Conservation (phyloP, 2,888 invertebrate genomes). For the Phyllotreta striolata region DNA sequence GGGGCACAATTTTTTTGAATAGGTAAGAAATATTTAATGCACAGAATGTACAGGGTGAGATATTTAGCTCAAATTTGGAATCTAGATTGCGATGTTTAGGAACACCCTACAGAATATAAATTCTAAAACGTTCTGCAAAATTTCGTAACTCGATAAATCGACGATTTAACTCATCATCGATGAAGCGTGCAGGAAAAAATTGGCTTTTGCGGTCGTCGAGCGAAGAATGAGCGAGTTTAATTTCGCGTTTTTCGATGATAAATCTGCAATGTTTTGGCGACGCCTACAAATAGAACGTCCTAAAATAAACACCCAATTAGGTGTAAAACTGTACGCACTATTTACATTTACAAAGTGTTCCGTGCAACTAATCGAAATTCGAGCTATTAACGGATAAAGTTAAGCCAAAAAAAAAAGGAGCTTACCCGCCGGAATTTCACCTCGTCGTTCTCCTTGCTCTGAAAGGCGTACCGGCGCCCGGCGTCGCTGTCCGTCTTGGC, state of each 20-base stretch:
- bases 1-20: too few relatives aligned
- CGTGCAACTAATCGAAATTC: neutral
- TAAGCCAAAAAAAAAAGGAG: slow-evolving; percentile 10
- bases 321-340: slow-evolving; percentile 18
- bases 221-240: too few relatives aligned
- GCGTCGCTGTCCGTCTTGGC: slow-evolving; percentile 25
- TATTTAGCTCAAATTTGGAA: too few relatives aligned
- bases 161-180: slow-evolving; percentile 1
- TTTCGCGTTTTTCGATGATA: neutral
- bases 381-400: too few relatives aligned
- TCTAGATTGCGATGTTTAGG: too few relatives aligned
- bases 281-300: slow-evolving; percentile 19
- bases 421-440: slow-evolving; percentile 47
- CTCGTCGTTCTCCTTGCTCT: slow-evolving; percentile 30
- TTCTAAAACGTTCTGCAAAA: too few relatives aligned
- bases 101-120: too few relatives aligned
- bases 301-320: slow-evolving; percentile 24
- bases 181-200: neutral
- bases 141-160: neutral
- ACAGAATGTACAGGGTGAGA: too few relatives aligned
- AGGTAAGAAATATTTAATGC: too few relatives aligned
- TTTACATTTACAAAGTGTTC: slow-evolving; percentile 3
- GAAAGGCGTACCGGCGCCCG: slow-evolving; percentile 22
- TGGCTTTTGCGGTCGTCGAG: neutral
- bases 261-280: slow-evolving; percentile 8